A percentile compares a stretch with the other conserved stretches of the same genome.
These are phyloP conservation scores for Ichneumon xanthorius DNA, from an alignment of 2,888 invertebrate species.

Conservation along the genomic window DNA sequence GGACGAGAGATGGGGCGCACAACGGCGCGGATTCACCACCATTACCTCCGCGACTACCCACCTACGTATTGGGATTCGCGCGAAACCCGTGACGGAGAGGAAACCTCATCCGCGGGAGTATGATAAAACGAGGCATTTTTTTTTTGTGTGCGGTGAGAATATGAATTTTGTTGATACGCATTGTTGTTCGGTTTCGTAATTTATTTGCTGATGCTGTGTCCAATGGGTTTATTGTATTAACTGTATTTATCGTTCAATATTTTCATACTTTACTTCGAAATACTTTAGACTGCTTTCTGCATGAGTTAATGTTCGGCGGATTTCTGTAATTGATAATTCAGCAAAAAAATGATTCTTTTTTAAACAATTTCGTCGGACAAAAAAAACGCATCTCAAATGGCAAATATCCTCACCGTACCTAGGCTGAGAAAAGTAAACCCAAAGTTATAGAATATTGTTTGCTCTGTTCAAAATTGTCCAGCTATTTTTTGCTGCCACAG, in stretches of 20 bases:
- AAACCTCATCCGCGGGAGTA: neutral
- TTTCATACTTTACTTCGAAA: too few relatives aligned
- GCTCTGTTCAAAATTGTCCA: too few relatives aligned
- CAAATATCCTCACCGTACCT: neutral
- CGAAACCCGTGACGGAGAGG: conserved; percentile 1
- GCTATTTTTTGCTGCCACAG: too few relatives aligned
- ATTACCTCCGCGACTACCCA: conserved; percentile 16
- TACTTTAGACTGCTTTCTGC: too few relatives aligned
- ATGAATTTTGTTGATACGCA: neutral
- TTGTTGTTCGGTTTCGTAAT: neutral
- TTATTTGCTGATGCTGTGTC: too few relatives aligned
- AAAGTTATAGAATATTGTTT: too few relatives aligned
- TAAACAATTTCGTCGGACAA: neutral
- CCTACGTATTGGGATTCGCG: conserved; percentile 15
- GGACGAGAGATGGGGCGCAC: conserved; percentile 22
- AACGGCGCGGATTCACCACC: conserved; percentile 45
- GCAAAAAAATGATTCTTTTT: too few relatives aligned
- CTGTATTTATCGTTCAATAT: too few relatives aligned
- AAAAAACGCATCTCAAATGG: neutral
- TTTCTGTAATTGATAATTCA: neutral
- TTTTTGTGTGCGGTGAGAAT: neutral
- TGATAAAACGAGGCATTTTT: neutral
- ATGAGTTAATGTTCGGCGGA: neutral
- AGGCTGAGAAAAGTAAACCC: too few relatives aligned
- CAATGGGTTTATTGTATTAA: neutral